phyloP scores from a whole-genome alignment of 2,113 vertebrate species.

The Brienomyrus brachyistius region DNA sequence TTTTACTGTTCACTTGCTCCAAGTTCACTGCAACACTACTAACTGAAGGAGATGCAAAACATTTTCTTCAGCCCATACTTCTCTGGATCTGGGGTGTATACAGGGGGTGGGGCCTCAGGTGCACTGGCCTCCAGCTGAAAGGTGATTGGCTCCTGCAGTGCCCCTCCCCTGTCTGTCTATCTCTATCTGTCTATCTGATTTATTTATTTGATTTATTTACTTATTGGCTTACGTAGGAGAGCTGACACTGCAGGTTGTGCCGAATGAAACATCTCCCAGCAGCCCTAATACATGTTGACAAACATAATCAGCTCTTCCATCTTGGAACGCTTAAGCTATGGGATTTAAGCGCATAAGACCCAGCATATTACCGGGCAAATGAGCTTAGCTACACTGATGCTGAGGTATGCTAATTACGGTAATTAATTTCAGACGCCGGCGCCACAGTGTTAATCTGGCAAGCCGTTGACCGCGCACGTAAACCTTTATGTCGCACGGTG shows the following conservation, averaged over 20 bases:
- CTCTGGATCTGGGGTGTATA: background rate
- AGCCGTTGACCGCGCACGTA: background rate
- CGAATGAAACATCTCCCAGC: background rate
- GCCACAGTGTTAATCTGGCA: background rate
- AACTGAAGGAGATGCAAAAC: background rate
- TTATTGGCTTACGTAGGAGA: background rate
- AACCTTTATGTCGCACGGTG: background rate
- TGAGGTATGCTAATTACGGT: slow-evolving; percentile 9
- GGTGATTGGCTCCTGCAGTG: background rate
- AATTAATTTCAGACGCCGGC: background rate
- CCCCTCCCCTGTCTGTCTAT: background rate
- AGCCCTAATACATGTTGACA: background rate
- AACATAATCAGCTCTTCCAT: slow-evolving; percentile 1
- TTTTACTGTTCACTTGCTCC: background rate
- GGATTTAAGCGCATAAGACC: slow-evolving; percentile 5
- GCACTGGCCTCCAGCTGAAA: background rate
- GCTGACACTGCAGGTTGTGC: background rate
- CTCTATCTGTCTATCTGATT: background rate
- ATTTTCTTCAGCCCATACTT: background rate
- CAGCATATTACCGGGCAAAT: slow-evolving; percentile 4
- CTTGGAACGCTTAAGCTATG: background rate
- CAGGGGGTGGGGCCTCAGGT: background rate
- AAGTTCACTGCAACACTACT: background rate
- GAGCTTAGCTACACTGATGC: background rate
- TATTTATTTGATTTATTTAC: background rate